A percentile compares a stretch with the other conserved stretches of the same genome.
Conservation (phyloP, 1,140 invertebrate species). For the Radopholus similis region DNA sequence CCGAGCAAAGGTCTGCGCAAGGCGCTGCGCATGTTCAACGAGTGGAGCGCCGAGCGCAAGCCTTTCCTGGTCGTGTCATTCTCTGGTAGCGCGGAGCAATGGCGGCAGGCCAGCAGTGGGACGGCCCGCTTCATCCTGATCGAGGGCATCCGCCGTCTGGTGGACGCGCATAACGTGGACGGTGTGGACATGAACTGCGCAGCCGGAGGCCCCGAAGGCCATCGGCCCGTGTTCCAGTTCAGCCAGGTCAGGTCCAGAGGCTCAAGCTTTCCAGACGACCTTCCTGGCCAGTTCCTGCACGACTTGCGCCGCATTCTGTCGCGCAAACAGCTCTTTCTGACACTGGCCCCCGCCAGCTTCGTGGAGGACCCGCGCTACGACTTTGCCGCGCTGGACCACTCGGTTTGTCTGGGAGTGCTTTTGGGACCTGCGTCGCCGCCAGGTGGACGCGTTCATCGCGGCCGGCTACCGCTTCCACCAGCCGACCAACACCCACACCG, state of each 20-base stretch:
- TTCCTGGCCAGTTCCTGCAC: background rate
- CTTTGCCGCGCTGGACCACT: background rate
- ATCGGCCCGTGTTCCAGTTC: background rate
- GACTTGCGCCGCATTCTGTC: background rate
- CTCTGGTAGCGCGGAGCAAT: constrained; percentile 3
- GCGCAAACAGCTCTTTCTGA: background rate
- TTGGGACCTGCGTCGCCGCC: too few relatives aligned
- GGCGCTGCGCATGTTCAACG: constrained; percentile 11
- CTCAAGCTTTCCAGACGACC: constrained; percentile 2
- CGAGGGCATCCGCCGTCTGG: background rate
- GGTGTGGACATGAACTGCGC: constrained; percentile 27
- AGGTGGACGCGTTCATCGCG: background rate
- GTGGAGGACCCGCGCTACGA: constrained; percentile 2
- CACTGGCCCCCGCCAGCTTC: constrained; percentile 1
- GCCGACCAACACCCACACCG: constrained; percentile 12
- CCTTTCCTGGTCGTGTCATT: constrained; percentile 16
- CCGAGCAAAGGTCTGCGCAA: constrained; percentile 1
- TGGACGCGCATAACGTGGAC: constrained; percentile 17
- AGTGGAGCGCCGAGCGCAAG: constrained; percentile 13
- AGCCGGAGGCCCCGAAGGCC: constrained; percentile 5
- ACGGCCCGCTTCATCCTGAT: constrained; percentile 1
- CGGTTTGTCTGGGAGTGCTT: constrained; percentile 21
- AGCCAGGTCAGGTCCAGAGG: background rate
- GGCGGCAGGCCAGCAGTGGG: background rate
- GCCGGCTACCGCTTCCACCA: constrained; percentile 24